phyloP scores from a whole-genome alignment of 2,888 invertebrate species.

The Ptilodon capucinus region DNA sequence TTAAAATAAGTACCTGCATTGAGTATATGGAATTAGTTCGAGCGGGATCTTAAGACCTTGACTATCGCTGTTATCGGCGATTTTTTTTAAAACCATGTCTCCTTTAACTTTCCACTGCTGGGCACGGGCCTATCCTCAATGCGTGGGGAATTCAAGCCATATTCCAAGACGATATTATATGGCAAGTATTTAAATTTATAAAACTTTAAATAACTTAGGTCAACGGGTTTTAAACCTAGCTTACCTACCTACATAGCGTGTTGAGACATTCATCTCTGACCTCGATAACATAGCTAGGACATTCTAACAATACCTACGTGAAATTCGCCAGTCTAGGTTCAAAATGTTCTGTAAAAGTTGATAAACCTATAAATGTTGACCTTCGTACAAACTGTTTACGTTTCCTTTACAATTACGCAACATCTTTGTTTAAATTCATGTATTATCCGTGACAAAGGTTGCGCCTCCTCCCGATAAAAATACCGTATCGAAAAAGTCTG shows the following conservation, averaged over 20 bases:
- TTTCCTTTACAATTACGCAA: constrained; percentile 6
- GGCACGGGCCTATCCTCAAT: too few relatives aligned
- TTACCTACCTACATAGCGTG: background rate
- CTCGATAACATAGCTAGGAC: background rate
- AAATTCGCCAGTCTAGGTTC: background rate
- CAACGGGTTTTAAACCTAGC: constrained; percentile 1
- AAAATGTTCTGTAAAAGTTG: background rate
- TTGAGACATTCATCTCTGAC: background rate
- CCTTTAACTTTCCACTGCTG: too few relatives aligned
- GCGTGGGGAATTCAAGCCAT: too few relatives aligned
- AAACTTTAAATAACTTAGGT: too few relatives aligned
- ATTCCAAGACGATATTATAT: too few relatives aligned
- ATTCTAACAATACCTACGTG: background rate
- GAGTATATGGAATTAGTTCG: too few relatives aligned
- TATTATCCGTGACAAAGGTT: constrained; percentile 37
- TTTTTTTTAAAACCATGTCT: too few relatives aligned
- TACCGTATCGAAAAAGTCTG: constrained; percentile 38
- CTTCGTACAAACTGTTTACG: constrained; percentile 6
- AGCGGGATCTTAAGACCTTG: too few relatives aligned
- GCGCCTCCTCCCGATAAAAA: constrained; percentile 35
- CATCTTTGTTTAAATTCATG: constrained; percentile 13
- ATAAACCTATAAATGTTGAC: constrained; percentile 1
- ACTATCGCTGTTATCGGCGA: too few relatives aligned
- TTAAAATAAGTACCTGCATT: too few relatives aligned
- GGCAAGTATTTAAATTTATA: constrained; percentile 5